A percentile compares a stretch with the other conserved stretches of the same genome.
phyloP scores from a whole-genome alignment of 2,113 vertebrate species.

The Phycodurus eques region DNA sequence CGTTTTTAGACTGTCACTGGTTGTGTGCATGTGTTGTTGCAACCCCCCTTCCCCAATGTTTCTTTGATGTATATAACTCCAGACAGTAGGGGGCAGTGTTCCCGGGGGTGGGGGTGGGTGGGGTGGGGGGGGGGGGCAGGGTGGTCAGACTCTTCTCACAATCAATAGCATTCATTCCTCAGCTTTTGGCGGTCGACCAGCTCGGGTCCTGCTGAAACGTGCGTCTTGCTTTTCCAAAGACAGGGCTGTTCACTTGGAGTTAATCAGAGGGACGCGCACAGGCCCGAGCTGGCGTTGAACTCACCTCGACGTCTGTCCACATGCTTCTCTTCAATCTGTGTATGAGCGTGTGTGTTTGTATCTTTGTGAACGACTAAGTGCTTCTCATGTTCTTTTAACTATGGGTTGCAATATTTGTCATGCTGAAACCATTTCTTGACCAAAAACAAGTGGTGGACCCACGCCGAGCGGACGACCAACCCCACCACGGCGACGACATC shows the following conservation, averaged over 20 bases:
- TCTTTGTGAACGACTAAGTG: slow-evolving; percentile 55
- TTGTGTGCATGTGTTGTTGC: slow-evolving; percentile 79
- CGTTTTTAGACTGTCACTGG: slow-evolving; percentile 76
- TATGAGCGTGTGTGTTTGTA: slow-evolving; percentile 66
- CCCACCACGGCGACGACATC: slow-evolving; percentile 49
- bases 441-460: slow-evolving; percentile 54
- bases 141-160: slow-evolving; percentile 64
- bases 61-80: slow-evolving; percentile 75
- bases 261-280: slow-evolving; percentile 74
- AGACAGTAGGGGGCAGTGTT: slow-evolving; percentile 71
- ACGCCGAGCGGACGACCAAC: slow-evolving; percentile 38
- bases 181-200: slow-evolving; percentile 43
- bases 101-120: too few relatives aligned
- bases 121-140: slow-evolving; percentile 58
- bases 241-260: slow-evolving; percentile 71
- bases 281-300: slow-evolving; percentile 53
- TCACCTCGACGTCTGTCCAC: slow-evolving; percentile 59
- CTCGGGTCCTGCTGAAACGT: slow-evolving; percentile 61
- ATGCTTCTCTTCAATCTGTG: slow-evolving; percentile 62
- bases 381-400: slow-evolving; percentile 59
- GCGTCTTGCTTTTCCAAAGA: slow-evolving; percentile 76
- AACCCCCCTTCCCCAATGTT: slow-evolving; percentile 63
- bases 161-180: slow-evolving; percentile 72
- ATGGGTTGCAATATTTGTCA: slow-evolving; percentile 73
- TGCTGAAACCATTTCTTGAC: slow-evolving; percentile 64